A percentile compares a stretch with the other conserved stretches of the same genome.
Evolutionary conservation across 2,113 vertebrate species (phyloP).

Genomic region (Eulemur rufifrons): DNA sequence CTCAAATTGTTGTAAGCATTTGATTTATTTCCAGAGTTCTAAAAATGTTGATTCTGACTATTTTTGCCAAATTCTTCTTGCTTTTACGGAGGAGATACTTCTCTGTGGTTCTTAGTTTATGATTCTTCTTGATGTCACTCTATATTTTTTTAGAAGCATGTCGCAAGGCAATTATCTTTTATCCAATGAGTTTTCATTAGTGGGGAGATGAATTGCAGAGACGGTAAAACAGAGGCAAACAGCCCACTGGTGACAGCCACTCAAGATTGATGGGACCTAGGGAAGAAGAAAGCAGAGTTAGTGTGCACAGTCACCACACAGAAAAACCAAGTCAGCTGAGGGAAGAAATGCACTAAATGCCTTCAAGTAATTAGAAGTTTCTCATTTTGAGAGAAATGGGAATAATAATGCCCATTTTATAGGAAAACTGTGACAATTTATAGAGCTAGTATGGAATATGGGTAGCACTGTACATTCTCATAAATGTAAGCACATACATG

Average conservation of each 20-base stretch:
- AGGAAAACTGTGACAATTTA: background rate
- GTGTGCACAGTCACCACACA: background rate
- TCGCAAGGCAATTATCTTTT: background rate
- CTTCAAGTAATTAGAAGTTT: background rate
- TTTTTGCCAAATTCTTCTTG: background rate
- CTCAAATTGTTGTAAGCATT: background rate
- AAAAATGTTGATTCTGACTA: background rate
- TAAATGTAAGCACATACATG: background rate
- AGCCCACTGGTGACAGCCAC: background rate
- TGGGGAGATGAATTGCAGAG: background rate
- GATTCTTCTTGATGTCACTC: background rate
- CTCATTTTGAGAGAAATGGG: background rate
- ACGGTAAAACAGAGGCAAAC: conserved; percentile 34
- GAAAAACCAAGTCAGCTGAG: background rate
- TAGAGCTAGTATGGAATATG: background rate
- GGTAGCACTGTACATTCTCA: background rate
- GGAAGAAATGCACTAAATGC: background rate
- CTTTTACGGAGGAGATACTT: background rate
- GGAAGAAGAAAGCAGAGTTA: background rate
- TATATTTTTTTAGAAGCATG: background rate
- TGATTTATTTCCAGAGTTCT: background rate
- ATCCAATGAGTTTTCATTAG: background rate
- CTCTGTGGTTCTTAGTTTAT: background rate
- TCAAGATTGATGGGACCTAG: background rate
- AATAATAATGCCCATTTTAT: background rate